Conservation (phyloP, 2,113 vertebrate genomes). For the Mesoclemmys tuberculata region DNA sequence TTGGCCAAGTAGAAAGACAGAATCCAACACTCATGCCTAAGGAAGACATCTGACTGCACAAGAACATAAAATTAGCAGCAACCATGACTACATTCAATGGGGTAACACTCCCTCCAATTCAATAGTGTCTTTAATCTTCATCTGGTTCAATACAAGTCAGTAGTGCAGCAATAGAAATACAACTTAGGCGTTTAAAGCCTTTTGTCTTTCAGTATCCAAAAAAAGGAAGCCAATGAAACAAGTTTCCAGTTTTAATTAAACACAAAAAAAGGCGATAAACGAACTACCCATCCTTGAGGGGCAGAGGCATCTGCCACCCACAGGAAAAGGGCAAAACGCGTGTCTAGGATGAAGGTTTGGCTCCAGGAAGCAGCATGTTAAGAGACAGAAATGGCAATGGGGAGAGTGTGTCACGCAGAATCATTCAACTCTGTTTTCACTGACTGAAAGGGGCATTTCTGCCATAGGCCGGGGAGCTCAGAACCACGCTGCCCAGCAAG, state of each 20-base stretch:
- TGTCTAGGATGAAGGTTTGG: conserved; percentile 24
- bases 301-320: conserved; percentile 40
- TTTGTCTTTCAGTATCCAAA: conserved; percentile 35
- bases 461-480: neutral
- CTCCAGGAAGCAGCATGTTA: conserved; percentile 41
- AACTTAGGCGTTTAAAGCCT: conserved; percentile 54
- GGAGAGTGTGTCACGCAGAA: fast-evolving
- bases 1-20: neutral
- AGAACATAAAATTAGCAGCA: conserved; percentile 40
- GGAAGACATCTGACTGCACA: neutral
- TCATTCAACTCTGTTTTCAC: neutral
- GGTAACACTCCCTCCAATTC: conserved; percentile 44
- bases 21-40: neutral
- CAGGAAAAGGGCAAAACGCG: conserved; percentile 7
- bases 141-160: conserved; percentile 73
- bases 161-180: conserved; percentile 79
- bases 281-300: conserved; percentile 35
- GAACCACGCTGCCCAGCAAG: neutral
- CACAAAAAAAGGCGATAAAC: conserved; percentile 60
- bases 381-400: neutral
- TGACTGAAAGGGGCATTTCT: neutral
- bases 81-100: conserved; percentile 18
- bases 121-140: conserved; percentile 79
- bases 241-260: conserved; percentile 69
- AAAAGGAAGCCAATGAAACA: conserved; percentile 26